Percentiles rank a stretch among this genome's conserved stretches.
phyloP scores from a whole-genome alignment of 2,797 vertebrate genomes.

The Danio aesculapii region DNA sequence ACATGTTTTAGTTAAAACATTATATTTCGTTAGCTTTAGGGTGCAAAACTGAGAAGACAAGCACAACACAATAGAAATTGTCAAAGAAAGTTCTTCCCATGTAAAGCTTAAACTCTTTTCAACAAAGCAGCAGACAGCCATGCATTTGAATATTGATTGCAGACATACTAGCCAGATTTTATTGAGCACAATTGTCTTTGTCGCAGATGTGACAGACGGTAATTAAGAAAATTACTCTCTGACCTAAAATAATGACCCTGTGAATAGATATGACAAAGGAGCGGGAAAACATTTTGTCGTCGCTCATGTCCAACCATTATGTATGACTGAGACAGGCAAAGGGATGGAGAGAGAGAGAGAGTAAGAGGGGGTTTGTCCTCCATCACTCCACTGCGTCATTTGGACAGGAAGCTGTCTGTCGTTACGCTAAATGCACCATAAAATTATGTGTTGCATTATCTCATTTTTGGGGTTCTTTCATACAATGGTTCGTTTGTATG shows the following conservation, averaged over 20 bases:
- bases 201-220: slow-evolving; percentile 39
- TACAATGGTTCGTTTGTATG: slow-evolving; percentile 58
- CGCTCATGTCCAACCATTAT: slow-evolving; percentile 24
- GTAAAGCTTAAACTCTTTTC: not conserved
- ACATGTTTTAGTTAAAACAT: slow-evolving; percentile 1
- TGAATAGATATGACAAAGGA: slow-evolving; percentile 40
- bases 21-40: not conserved
- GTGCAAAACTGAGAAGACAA: not conserved
- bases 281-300: not conserved
- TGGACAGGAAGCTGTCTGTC: slow-evolving; percentile 61
- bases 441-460: slow-evolving; percentile 52
- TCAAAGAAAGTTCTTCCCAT: slow-evolving; percentile 2
- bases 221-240: slow-evolving; percentile 47
- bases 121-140: slow-evolving; percentile 10
- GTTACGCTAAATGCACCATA: slow-evolving; percentile 68
- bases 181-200: slow-evolving; percentile 11
- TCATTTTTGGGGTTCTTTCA: slow-evolving; percentile 67
- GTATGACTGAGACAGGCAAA: slow-evolving; percentile 30
- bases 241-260: slow-evolving; percentile 35
- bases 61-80: not conserved
- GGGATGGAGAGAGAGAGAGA: slow-evolving; percentile 1
- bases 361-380: slow-evolving; percentile 47
- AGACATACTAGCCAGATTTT: slow-evolving; percentile 22
- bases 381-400: slow-evolving; percentile 59
- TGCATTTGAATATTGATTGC: slow-evolving; percentile 36